Conservation (phyloP, 2,888 invertebrate genomes). For the Drosophila putrida region DNA sequence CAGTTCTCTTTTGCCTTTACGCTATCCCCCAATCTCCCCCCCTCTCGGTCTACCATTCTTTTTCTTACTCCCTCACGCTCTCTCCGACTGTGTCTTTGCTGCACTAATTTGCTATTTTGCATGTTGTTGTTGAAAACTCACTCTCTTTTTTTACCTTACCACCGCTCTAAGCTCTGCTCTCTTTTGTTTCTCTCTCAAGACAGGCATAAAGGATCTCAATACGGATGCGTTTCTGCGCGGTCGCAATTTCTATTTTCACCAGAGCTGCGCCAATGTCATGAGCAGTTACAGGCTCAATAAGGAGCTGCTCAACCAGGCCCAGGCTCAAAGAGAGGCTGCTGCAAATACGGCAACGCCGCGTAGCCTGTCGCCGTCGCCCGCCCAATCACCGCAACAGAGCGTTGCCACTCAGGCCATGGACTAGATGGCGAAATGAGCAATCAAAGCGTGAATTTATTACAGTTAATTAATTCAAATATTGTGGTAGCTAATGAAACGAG, state of each 20-base stretch:
- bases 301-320: conserved; percentile 82
- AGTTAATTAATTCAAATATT: conserved; percentile 72
- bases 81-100: conserved; percentile 1
- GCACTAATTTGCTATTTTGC: conserved; percentile 39
- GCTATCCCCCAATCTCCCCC: conserved; percentile 8
- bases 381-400: conserved; percentile 77
- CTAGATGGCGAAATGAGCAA: conserved; percentile 55
- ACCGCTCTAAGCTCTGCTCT: conserved; percentile 41
- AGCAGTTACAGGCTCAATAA: conserved; percentile 84
- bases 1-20: conserved; percentile 63
- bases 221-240: conserved; percentile 84
- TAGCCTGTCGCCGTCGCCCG: conserved; percentile 73
- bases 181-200: conserved; percentile 71
- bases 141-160: not conserved
- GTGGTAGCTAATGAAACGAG: conserved; percentile 68
- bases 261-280: conserved; percentile 85
- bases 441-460: conserved; percentile 78
- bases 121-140: conserved; percentile 28
- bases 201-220: conserved; percentile 85
- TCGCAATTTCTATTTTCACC: conserved; percentile 84
- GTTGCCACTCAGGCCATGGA: conserved; percentile 61
- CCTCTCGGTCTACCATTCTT: conserved; percentile 1
- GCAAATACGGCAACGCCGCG: conserved; percentile 65
- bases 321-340: conserved; percentile 56
- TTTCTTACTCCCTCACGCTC: not conserved